Evolutionary conservation across 2,113 vertebrate species (phyloP).

Genomic region (Helogale parvula): DNA sequence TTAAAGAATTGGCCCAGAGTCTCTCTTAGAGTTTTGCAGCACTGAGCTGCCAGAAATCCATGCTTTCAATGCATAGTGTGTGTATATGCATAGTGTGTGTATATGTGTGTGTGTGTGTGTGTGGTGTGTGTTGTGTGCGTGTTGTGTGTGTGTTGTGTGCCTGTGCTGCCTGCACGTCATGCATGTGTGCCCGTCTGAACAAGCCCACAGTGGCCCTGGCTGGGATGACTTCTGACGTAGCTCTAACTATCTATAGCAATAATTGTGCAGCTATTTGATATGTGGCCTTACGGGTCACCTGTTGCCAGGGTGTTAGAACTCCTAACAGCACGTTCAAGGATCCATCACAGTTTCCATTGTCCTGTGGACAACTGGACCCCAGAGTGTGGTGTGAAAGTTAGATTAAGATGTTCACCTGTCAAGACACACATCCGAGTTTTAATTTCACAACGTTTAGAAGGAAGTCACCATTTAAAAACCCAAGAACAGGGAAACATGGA

Average conservation of each 20-base stretch:
- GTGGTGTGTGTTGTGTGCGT: accelerated
- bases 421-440: background rate
- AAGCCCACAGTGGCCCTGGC: background rate
- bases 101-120: background rate
- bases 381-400: background rate
- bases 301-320: background rate
- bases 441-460: background rate
- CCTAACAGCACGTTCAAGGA: background rate
- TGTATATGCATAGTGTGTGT: background rate
- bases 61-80: background rate
- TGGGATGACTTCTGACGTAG: background rate
- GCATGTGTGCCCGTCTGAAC: background rate
- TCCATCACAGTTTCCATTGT: constrained; percentile 25
- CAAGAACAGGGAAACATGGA: background rate
- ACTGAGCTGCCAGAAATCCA: background rate
- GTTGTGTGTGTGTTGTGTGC: background rate
- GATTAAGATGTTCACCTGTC: background rate
- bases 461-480: background rate
- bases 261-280: background rate
- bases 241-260: background rate
- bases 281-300: background rate
- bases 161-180: background rate
- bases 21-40: background rate
- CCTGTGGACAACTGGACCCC: background rate
- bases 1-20: background rate